These are phyloP conservation scores for Spodoptera frugiperda DNA, from an alignment of 1,140 invertebrate species.

Conservation along the genomic window DNA sequence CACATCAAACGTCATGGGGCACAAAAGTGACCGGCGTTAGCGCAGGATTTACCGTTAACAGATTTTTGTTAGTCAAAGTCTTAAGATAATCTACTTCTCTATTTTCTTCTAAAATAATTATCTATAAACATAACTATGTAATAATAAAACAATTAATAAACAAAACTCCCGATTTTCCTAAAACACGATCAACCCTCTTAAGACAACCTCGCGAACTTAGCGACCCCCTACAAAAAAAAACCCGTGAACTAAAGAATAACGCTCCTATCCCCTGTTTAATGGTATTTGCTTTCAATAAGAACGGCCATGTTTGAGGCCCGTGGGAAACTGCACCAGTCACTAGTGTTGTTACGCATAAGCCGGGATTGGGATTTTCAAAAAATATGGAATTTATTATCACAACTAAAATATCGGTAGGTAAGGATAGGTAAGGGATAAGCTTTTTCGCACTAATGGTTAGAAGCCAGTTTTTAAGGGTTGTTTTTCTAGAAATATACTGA, in stretches of 20 bases:
- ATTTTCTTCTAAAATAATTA: too few species aligned
- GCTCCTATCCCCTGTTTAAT: conserved; percentile 55
- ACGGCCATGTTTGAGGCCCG: conserved; percentile 55
- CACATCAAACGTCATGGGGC: too few species aligned
- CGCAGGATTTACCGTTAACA: too few species aligned
- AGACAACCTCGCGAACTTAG: neutral
- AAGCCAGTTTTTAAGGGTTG: neutral
- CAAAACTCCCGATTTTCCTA: too few species aligned
- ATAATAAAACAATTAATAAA: too few species aligned
- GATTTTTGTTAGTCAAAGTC: too few species aligned
- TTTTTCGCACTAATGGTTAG: neutral
- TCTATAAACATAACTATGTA: too few species aligned
- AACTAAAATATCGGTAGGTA: neutral
- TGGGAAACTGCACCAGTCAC: conserved; percentile 47
- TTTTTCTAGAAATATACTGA: too few species aligned
- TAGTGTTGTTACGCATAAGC: conserved; percentile 27
- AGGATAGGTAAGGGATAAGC: neutral
- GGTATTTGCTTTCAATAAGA: conserved; percentile 71
- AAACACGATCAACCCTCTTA: too few species aligned
- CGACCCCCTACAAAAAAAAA: conserved; percentile 13
- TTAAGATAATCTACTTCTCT: too few species aligned
- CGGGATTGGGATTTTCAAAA: neutral
- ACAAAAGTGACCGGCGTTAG: too few species aligned
- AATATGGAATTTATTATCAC: neutral
- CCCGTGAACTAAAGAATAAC: conserved; percentile 42